Evolutionary conservation across 2,797 vertebrate species (phyloP).

Genomic region (Allobates femoralis): DNA sequence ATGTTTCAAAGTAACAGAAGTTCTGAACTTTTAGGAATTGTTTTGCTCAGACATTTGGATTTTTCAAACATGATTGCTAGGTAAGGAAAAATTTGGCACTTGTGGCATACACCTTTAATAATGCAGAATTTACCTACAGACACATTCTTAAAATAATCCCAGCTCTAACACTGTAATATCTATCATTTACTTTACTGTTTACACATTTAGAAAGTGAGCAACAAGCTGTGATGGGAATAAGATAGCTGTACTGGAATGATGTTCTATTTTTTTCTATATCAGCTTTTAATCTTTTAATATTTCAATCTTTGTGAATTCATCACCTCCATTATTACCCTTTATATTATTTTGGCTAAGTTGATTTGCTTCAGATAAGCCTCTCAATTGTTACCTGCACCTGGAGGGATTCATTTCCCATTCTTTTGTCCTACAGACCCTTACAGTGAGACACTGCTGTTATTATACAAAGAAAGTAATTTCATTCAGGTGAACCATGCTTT

Average conservation of each 20-base stretch:
- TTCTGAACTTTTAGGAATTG: background rate
- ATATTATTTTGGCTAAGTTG: constrained; percentile 2
- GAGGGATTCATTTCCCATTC: constrained; percentile 16
- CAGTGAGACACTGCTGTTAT: background rate
- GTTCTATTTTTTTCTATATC: background rate
- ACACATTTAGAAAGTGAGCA: background rate
- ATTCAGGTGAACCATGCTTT: background rate
- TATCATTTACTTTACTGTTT: background rate
- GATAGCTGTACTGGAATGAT: background rate
- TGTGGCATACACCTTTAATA: background rate
- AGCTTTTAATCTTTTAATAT: background rate
- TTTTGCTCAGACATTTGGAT: background rate
- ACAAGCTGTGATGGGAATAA: constrained; percentile 20
- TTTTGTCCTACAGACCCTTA: background rate
- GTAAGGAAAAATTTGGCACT: background rate
- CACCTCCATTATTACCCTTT: constrained; percentile 23
- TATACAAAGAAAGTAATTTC: background rate
- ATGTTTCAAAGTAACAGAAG: background rate
- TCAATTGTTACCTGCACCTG: background rate
- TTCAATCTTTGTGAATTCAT: constrained; percentile 7
- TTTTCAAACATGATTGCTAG: background rate
- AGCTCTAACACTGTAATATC: background rate
- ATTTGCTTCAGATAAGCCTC: background rate
- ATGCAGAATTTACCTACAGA: background rate
- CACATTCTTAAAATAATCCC: background rate